These are phyloP conservation scores for Zapornia atra DNA, from an alignment of 2,113 vertebrate species.

Conservation along the genomic window DNA sequence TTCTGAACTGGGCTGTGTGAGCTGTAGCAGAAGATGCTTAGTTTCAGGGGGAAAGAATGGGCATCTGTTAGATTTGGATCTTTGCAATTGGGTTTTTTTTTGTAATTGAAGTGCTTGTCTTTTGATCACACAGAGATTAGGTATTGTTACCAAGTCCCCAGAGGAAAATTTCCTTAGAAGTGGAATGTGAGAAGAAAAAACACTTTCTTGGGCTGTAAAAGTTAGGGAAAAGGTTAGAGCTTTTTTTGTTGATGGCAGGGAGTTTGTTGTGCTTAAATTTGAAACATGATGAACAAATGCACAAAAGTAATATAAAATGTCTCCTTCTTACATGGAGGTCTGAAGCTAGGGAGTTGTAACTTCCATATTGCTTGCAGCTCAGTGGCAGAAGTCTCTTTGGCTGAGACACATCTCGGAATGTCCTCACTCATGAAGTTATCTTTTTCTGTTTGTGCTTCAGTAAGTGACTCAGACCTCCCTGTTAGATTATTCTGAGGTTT, in stretches of 20 bases:
- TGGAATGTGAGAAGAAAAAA: neutral
- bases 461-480: neutral
- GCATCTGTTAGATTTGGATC: neutral
- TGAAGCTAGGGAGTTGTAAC: neutral
- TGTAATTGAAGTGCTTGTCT: neutral
- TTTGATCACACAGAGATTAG: neutral
- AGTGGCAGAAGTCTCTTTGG: neutral
- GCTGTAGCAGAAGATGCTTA: neutral
- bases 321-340: neutral
- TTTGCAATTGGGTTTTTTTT: neutral
- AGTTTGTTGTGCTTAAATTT: neutral
- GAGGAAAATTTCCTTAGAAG: neutral
- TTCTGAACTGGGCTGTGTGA: neutral
- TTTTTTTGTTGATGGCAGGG: neutral
- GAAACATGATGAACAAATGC: neutral
- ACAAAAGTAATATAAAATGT: neutral
- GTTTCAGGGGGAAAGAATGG: neutral
- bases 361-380: neutral
- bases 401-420: neutral
- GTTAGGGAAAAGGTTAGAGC: neutral
- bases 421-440: neutral
- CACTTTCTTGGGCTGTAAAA: neutral
- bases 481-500: neutral
- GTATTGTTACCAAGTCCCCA: fast-evolving
- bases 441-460: neutral